Percentiles rank a stretch among this genome's conserved stretches.
phyloP scores from a whole-genome alignment of 2,888 invertebrate genomes.

The Adelphocoris suturalis region DNA sequence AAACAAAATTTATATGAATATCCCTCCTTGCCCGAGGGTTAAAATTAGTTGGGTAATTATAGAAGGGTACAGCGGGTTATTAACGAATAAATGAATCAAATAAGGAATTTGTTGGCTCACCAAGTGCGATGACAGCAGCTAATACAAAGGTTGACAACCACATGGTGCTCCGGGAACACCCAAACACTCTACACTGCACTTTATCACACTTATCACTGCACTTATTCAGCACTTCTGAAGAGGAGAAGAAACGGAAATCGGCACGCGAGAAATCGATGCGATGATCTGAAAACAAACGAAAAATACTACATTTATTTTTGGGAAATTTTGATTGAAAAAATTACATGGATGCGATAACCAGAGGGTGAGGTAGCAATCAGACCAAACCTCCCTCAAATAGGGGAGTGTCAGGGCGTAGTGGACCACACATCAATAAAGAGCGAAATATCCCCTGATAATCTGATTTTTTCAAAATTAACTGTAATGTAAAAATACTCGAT shows the following conservation, averaged over 20 bases:
- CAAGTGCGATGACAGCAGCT: slow-evolving; percentile 55
- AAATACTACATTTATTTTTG: too few relatives aligned
- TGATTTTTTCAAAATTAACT: background rate
- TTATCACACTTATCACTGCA: slow-evolving; percentile 60
- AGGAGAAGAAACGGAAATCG: background rate
- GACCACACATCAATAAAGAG: background rate
- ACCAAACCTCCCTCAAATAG: slow-evolving; percentile 7
- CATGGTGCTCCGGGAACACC: slow-evolving; percentile 57
- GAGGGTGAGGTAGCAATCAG: slow-evolving; percentile 48
- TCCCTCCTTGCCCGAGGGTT: too few relatives aligned
- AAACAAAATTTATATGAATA: too few relatives aligned
- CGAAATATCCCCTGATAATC: background rate
- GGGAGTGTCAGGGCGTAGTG: slow-evolving; percentile 40
- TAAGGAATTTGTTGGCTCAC: background rate
- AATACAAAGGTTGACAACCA: slow-evolving; percentile 56
- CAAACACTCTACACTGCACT: slow-evolving; percentile 54
- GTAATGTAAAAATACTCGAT: too few relatives aligned
- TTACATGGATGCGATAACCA: background rate
- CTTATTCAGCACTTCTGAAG: slow-evolving; percentile 20
- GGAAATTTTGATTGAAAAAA: too few relatives aligned
- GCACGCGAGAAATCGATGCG: background rate
- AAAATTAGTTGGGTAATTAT: too few relatives aligned
- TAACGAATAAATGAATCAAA: too few relatives aligned
- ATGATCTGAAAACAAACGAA: slow-evolving; percentile 16
- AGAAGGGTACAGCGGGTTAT: too few relatives aligned